Evolutionary conservation across 2,113 vertebrate species (phyloP).

Genomic region (Ptilonorhynchus violaceus): DNA sequence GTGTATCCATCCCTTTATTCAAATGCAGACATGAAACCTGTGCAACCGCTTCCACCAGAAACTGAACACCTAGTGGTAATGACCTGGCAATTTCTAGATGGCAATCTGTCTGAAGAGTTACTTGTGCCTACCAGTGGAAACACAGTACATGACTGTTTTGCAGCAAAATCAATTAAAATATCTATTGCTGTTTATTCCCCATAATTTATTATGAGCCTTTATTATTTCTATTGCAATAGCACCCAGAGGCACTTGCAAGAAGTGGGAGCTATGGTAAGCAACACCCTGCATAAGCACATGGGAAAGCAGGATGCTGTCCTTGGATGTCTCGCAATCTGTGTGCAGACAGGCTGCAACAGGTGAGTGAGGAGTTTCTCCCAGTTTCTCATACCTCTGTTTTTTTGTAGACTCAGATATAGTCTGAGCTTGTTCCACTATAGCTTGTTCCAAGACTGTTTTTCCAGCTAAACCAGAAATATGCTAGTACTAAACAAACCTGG

Average conservation of each 20-base stretch:
- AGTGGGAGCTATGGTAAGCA: background rate
- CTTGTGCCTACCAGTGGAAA: background rate
- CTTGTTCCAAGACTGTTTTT: background rate
- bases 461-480: constrained; percentile 7
- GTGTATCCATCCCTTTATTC: background rate
- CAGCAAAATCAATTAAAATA: background rate
- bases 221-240: background rate
- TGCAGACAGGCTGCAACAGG: constrained; percentile 17
- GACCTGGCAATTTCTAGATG: background rate
- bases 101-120: background rate
- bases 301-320: background rate
- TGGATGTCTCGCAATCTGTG: background rate
- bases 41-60: background rate
- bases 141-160: background rate
- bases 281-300: background rate
- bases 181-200: background rate
- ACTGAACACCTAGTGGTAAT: background rate
- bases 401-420: background rate
- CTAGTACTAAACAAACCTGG: background rate
- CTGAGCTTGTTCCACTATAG: too few relatives aligned
- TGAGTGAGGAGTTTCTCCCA: background rate
- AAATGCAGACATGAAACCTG: background rate
- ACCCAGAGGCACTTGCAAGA: background rate
- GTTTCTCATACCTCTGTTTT: background rate
- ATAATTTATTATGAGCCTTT: background rate